Base-by-base conservation (phyloP, 64 coral and sea anemone genomes). In the Catalaphyllia jardinei region DNA sequence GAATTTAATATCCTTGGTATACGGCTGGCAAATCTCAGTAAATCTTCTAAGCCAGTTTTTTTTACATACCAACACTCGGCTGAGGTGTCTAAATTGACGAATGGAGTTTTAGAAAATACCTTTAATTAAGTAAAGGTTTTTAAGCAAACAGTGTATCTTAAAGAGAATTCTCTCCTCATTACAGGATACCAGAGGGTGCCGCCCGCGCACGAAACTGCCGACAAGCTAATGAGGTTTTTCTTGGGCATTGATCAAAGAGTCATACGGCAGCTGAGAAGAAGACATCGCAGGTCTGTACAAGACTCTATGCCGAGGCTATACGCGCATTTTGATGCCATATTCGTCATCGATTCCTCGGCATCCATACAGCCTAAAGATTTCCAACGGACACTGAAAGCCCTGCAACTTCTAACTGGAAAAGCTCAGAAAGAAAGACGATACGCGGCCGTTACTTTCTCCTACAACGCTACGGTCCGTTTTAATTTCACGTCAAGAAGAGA, bases 181-280 rank as follows among this genome's bases (percentile, higher is more conserved):
- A 31, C 73, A 94, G 92, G 81, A 55, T 94, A 86, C 52, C 87
- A 90, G 67, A 31, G 16, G 27, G 33, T 94, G 39, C 92, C 92
- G 16, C 65, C 80, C 18, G 38, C 24, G 17, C 59, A 33, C 22
- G 87, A 86, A 50, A 94, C 92, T 52, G 92, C 92, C 31, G 72
- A 35, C 31, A 94, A 90, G 55, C 10, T 93, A 0, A 89, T 89
- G 86, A 57, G 29, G 49, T 65, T 72, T 74, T 94, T 86, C 74
- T 28, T 94, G 38, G 62, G 81, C 22, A 85, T 85, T n/a, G 81
- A 85, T 71, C 2, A 51, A 12, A 50, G 31, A 52, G 52, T 80
- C 20, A 69, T 54, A 17, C 60, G 38, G 14, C 35, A 29, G 16
- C 16, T 79, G 6, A 62, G 31, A 49, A 46, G 59, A 78, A 62